Percentiles rank a stretch among this genome's conserved stretches.
phyloP scores from a whole-genome alignment of 1,140 invertebrate species.

The Papilio helenus region DNA sequence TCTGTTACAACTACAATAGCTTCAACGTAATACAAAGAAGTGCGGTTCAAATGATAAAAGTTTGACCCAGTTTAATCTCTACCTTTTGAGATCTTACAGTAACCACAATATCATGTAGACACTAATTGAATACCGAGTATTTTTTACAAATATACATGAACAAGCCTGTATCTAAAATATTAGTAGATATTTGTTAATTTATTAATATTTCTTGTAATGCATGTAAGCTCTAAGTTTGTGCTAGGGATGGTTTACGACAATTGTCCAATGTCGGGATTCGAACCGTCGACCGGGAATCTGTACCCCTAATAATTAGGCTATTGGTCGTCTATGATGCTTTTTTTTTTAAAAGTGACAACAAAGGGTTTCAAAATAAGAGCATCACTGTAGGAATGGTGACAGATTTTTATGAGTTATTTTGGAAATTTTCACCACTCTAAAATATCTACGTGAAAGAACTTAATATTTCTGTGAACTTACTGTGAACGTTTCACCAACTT shows the following conservation, averaged over 20 bases:
- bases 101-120: neutral
- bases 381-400: neutral
- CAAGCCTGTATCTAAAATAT: too few relatives aligned
- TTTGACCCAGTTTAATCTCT: conserved; percentile 10
- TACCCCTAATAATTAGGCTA: too few relatives aligned
- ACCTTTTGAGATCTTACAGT: neutral
- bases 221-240: too few relatives aligned
- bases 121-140: neutral
- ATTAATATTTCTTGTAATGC: too few relatives aligned
- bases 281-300: too few relatives aligned
- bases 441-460: conserved; percentile 1
- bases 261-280: too few relatives aligned
- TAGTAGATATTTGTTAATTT: too few relatives aligned
- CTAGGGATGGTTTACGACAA: too few relatives aligned
- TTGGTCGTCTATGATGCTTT: too few relatives aligned
- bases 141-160: neutral
- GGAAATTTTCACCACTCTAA: neutral
- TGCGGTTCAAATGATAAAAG: conserved; percentile 16
- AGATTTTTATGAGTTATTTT: neutral
- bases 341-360: neutral
- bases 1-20: conserved; percentile 17
- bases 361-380: neutral
- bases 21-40: conserved; percentile 16
- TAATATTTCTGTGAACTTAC: neutral
- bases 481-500: neutral